phyloP scores from a whole-genome alignment of 1,140 invertebrate species.

The Batillaria attramentaria region DNA sequence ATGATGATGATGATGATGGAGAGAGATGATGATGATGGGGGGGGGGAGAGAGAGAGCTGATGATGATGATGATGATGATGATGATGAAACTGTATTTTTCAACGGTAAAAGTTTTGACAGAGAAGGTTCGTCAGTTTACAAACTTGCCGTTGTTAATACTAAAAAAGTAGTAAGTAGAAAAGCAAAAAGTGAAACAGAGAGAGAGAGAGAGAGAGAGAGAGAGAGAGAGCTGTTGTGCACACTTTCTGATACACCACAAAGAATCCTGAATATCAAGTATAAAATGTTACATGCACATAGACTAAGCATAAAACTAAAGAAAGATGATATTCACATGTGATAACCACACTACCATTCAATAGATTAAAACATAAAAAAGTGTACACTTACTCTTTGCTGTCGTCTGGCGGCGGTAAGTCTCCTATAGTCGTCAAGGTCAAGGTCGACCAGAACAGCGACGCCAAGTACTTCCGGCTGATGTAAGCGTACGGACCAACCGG shows the following conservation, averaged over 20 bases:
- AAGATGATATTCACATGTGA: background rate
- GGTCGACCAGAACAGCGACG: constrained; percentile 96
- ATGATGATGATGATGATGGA: constrained; percentile 5
- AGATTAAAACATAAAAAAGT: background rate
- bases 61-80: background rate
- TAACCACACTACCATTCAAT: background rate
- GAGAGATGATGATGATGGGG: constrained; percentile 27
- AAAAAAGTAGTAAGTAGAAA: background rate
- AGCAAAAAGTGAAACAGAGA: background rate
- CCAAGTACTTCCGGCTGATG: constrained; percentile 91
- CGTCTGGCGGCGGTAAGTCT: constrained; percentile 93
- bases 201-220: background rate
- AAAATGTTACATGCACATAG: background rate
- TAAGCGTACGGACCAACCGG: constrained; percentile 82
- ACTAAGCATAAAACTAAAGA: background rate
- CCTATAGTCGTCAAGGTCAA: constrained; percentile 94
- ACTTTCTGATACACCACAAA: background rate
- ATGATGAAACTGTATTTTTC: background rate
- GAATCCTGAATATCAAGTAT: background rate
- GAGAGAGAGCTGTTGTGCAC: background rate
- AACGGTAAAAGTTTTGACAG: background rate
- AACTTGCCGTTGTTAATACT: too few relatives aligned
- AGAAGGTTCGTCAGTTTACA: background rate
- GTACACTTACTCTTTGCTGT: constrained; percentile 93
- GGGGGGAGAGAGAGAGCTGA: constrained; percentile 30